phyloP scores from a whole-genome alignment of 2,888 invertebrate genomes.

The Lymantria monacha region DNA sequence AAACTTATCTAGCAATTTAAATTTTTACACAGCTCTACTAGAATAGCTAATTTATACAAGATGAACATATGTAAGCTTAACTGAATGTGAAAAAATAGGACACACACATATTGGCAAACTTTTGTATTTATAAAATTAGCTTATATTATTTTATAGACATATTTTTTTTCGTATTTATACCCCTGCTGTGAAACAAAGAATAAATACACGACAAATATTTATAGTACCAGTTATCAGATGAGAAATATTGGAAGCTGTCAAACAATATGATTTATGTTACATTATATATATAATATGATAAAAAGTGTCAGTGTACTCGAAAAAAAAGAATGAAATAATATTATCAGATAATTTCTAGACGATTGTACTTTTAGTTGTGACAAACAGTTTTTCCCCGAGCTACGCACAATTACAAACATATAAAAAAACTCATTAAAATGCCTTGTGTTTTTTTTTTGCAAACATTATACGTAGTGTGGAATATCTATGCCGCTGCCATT shows the following conservation, averaged over 20 bases:
- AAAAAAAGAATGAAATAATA: background rate
- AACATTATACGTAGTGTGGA: background rate
- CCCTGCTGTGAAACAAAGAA: background rate
- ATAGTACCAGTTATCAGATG: background rate
- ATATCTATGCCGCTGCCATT: background rate
- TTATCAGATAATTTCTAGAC: background rate
- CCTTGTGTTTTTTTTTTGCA: slow-evolving; percentile 5
- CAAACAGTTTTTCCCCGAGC: slow-evolving; percentile 7
- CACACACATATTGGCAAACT: too few relatives aligned
- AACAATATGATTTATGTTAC: background rate
- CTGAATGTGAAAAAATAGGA: too few relatives aligned
- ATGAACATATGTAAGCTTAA: too few relatives aligned
- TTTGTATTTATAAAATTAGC: too few relatives aligned
- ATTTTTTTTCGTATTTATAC: too few relatives aligned
- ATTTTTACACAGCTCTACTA: too few relatives aligned
- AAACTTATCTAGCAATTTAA: too few relatives aligned
- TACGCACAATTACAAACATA: slow-evolving; percentile 11
- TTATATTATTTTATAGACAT: too few relatives aligned
- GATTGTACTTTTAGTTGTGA: slow-evolving; percentile 6
- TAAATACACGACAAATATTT: background rate
- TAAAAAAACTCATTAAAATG: slow-evolving; percentile 27
- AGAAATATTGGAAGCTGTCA: background rate
- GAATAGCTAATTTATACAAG: too few relatives aligned
- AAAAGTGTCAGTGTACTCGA: background rate
- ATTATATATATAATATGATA: background rate